Evolutionary conservation across 2,113 vertebrate genomes (phyloP), one percentile per base, ranked within the genome.

Genomic region (Calidris pygmaea): DNA sequence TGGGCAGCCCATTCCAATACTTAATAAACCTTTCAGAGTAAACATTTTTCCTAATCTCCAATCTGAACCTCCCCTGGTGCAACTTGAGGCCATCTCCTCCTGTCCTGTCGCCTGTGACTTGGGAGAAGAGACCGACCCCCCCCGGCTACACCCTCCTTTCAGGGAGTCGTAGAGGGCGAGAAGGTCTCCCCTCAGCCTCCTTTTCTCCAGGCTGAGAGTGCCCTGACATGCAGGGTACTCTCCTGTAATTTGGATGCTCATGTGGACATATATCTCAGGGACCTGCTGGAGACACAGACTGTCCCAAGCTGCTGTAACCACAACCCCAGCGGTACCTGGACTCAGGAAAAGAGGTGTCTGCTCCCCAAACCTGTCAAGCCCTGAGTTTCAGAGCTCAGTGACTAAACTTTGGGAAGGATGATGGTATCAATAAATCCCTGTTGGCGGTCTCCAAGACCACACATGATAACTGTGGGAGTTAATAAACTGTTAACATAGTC

Each of bases 161-260:
- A 48, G 47, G 47, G 2, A 23, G 21, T 22, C 22, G 47, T 21
- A 21, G 47, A 47, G 47, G 10, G 20, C 5, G 2, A 10, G 9
- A 47, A 47, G 47, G 20, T 21, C 19, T 47, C 20, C 47, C 20
- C 21, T 47, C 18, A 20, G 19, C 43, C 43, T 20, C 45, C 17
- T 47, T 47, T 47, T 47, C 18, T 47, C 45, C 19, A 47, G 45
- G 45, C 45, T 47, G 45, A 8, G 45, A 8, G 45, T 47, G 45
- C 19, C 45, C 45, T 47, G 45, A 47, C 45, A 47, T 47, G 45
- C 45, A 47, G 35, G 21, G 21, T 26, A 7, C 27, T 65, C 1
- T 47, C 37, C 55, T 70, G 0, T 62, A 2, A 53, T 73, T 77
- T 39, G 59, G 35, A 21, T 3, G 3, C 0, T 2, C 43, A 6